These are phyloP conservation scores for Pristionchus mayeri DNA, from an alignment of 2,888 invertebrate species.

Conservation along the genomic window DNA sequence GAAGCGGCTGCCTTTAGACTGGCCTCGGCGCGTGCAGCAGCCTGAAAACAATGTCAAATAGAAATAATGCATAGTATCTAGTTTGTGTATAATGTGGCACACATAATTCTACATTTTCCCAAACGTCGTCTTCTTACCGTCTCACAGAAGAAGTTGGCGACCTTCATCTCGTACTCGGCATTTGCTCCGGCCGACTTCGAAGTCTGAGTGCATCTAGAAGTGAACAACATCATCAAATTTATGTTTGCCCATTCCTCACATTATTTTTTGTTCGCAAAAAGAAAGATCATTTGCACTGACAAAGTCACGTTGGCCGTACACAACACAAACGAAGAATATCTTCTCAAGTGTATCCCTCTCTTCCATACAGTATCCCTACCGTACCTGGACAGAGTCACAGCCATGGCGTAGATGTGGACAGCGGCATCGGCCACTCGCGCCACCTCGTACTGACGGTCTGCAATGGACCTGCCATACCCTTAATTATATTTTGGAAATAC, in stretches of 20 bases:
- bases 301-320: too few relatives aligned
- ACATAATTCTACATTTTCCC: background rate
- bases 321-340: too few relatives aligned
- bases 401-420: constrained; percentile 84
- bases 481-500: background rate
- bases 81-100: background rate
- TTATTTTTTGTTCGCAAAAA: too few relatives aligned
- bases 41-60: too few relatives aligned
- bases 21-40: constrained; percentile 30
- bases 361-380: background rate
- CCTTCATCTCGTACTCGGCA: constrained; percentile 83
- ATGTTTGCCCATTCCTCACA: too few relatives aligned
- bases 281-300: too few relatives aligned
- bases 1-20: constrained; percentile 17
- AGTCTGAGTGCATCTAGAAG: constrained; percentile 59
- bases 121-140: constrained; percentile 81
- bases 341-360: background rate
- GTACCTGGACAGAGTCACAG: constrained; percentile 88
- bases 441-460: constrained; percentile 90
- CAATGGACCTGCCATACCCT: constrained; percentile 76
- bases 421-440: constrained; percentile 90
- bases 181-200: constrained; percentile 60
- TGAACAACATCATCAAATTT: background rate
- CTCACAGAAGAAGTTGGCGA: constrained; percentile 88
- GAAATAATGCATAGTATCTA: background rate